These are phyloP conservation scores for Epinephelus moara DNA, from an alignment of 2,113 vertebrate genomes.

Conservation along the genomic window DNA sequence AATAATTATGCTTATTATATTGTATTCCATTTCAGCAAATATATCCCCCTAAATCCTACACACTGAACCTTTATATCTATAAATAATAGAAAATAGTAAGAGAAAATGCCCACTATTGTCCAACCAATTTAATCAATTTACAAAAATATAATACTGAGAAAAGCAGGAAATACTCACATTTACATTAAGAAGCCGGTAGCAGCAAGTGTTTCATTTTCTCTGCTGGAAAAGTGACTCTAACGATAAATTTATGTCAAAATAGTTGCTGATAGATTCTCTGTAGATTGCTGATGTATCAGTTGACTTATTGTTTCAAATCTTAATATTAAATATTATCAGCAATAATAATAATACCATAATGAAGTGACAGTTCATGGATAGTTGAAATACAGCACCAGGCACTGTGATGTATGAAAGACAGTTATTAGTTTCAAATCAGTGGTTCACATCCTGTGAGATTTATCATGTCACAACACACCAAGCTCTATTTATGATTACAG, in stretches of 20 bases:
- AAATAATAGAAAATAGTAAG: neutral
- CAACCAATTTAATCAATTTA: neutral
- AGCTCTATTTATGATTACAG: neutral
- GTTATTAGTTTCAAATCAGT: neutral
- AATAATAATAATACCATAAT: neutral
- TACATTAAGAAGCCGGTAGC: neutral
- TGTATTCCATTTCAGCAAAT: too few species aligned
- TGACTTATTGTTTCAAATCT: neutral
- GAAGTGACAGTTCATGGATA: neutral
- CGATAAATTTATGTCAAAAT: neutral
- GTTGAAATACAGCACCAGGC: conserved; percentile 5
- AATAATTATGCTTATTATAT: too few species aligned
- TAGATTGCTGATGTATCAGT: neutral
- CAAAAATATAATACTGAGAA: neutral
- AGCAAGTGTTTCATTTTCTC: neutral
- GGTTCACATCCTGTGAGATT: neutral
- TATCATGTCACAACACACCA: neutral
- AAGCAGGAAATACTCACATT: neutral
- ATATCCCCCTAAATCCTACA: too few species aligned
- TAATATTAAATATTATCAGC: too few species aligned
- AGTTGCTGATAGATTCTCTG: neutral
- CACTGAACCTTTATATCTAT: neutral
- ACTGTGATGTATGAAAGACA: neutral
- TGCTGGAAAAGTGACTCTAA: neutral
- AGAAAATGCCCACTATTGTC: neutral